Conservation (phyloP, 2,113 vertebrate genomes). For the Rhynchopsitta pachyrhyncha region DNA sequence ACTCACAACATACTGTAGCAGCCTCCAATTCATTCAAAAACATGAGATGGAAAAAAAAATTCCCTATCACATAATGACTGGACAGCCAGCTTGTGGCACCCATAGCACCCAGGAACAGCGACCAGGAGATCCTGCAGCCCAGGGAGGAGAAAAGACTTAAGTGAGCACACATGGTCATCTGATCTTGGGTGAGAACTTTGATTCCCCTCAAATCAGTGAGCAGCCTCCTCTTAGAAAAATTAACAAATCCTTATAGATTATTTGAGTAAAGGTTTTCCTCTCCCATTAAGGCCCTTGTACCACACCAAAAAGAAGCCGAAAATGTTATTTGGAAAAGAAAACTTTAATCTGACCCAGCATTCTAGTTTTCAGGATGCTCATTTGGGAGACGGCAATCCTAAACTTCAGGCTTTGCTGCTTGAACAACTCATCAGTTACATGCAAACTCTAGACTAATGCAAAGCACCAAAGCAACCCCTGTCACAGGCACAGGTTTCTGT, state of each 20-base stretch:
- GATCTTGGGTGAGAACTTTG: neutral
- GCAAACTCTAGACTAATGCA: neutral
- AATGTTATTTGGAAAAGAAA: neutral
- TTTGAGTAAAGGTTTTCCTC: neutral
- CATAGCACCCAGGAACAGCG: neutral
- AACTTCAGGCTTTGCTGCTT: neutral
- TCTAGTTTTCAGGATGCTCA: neutral
- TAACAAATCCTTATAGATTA: neutral
- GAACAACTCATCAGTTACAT: neutral
- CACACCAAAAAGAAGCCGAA: neutral
- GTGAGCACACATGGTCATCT: neutral
- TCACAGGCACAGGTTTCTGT: neutral
- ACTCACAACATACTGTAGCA: neutral
- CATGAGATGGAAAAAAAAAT: neutral
- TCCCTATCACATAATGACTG: neutral
- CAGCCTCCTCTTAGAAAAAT: neutral
- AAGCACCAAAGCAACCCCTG: neutral
- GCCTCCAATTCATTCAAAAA: neutral
- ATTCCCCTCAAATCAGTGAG: neutral
- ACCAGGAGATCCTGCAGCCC: neutral
- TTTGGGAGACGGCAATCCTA: neutral
- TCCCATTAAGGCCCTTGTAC: neutral
- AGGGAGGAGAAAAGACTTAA: neutral
- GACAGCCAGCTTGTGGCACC: accelerated
- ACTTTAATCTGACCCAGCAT: neutral